Base-by-base conservation (phyloP, 2,888 invertebrate genomes). In the Belgica antarctica region DNA sequence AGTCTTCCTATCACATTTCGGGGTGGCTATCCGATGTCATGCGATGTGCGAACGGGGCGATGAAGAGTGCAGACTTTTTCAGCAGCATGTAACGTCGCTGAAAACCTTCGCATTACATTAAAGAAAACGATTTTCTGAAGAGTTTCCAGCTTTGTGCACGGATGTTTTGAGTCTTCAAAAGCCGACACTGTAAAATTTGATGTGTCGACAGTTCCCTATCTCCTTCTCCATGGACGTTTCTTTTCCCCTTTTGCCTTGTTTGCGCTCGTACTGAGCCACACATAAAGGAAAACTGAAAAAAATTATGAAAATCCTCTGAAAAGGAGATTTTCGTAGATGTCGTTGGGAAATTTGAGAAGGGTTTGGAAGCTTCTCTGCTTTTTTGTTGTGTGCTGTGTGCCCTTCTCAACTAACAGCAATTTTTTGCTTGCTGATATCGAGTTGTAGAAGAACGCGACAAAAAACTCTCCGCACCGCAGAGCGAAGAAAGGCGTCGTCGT, bases 271-370 rank as follows among this genome's bases (percentile, higher is more conserved):
- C 10, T 24, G 8, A 62, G 19, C 15, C 22, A 62, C 24, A 34
- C 62, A 62, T 10, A 34, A 5, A 15, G 5, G 19, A 2, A 62
- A 34, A 25, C 3, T 8, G 28, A 61, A 61, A n/a, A 61, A 65
- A 65, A 65, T 65, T 68, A 68, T 68, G 68, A 68, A 68, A 68
- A 68, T 68, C 68, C 68, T 52, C 31, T 27, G 17, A 46, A 66
- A 65, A 28, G 66, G 19, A 66, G 66, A 66, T 66, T 68, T 66
- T 12, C 47, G 41, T 17, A 15, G 68, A 68, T 68, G 68, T 66
- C 65, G 65, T 66, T 46, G 27, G 34, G 68, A 68, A 68, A 68
- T 68, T 68, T 68, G 68, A 68, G 68, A 68, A 68, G 68, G 68
- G 68, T 68, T 57, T 31, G 15, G 8, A 3, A 12, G 12, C 27